Base-by-base conservation (phyloP, 2,888 invertebrate genomes). In the Thymelicus sylvestris region DNA sequence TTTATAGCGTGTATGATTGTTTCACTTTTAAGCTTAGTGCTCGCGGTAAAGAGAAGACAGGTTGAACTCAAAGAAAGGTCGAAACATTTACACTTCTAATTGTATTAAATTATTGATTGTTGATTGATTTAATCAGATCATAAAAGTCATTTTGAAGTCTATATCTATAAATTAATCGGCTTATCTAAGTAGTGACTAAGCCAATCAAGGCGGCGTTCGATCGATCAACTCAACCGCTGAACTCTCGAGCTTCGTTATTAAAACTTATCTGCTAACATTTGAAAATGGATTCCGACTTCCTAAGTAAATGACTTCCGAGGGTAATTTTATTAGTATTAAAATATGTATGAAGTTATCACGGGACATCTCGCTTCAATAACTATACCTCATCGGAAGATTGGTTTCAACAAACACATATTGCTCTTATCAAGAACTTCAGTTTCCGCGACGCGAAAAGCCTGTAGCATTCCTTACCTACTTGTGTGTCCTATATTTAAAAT, bases 251-350 rank as follows among this genome's bases (percentile, higher is more conserved):
- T 67, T 61, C 67, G 50, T 61, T 61, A 67, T 67, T 62, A 62
- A 62, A 67, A 67, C 67, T 67, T 67, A 67, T 67, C 62, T 52
- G 50, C 52, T 61, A 62, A 52, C 61, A 67, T 67, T 67, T 62
- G 50, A 52, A 62, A 67, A 62, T 62, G 52, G 62, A 60, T 76
- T 71, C 73, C 71, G 73, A 75, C 76, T 76, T 74, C 73, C 67
- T 73, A 74, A 75, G 72, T 72, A 75, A 72, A 81, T 78, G 73
- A 77, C 78, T 66, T 79, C 79, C 80, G 75, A 80, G 77, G 81
- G 79, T 81, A 81, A 81, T 83, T 82, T 80, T 74, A 85, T 82
- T 47, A 47, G 31, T 59, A 66, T 66, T 81, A 83, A 81, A 81
- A 77, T 80, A 78, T 80, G 79, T 79, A 69, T 75, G 73, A 74